phyloP scores from a whole-genome alignment of 2,797 vertebrate species.

The Cephalopachus bancanus region DNA sequence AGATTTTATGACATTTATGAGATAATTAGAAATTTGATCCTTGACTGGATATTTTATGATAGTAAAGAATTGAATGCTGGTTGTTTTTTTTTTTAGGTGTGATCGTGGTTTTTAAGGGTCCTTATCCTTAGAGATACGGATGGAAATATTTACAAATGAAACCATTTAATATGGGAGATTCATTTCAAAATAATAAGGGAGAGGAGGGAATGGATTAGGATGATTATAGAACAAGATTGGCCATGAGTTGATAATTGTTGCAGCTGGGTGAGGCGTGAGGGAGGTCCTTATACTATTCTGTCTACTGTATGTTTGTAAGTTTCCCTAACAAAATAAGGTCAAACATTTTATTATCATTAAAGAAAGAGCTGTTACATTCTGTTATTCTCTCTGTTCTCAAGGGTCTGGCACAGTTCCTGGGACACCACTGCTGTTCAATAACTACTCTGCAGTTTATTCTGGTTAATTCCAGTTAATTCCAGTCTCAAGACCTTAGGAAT shows the following conservation, averaged over 20 bases:
- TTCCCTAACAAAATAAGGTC: slow-evolving; percentile 21
- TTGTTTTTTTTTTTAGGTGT: neutral
- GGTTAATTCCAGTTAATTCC: neutral
- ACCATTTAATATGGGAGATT: neutral
- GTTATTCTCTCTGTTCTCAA: neutral
- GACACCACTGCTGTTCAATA: neutral
- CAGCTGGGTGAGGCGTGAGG: neutral
- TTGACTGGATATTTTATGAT: neutral
- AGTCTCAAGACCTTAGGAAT: neutral
- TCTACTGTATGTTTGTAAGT: neutral
- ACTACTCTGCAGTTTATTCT: neutral
- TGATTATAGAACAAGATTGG: neutral
- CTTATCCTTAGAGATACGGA: slow-evolving; percentile 15
- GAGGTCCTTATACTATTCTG: neutral
- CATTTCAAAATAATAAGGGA: neutral
- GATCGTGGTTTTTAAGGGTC: slow-evolving; percentile 1
- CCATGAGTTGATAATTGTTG: no score
- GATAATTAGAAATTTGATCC: neutral
- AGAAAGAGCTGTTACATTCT: neutral
- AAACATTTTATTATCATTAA: neutral
- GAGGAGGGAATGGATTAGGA: neutral
- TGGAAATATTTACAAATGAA: slow-evolving; percentile 51
- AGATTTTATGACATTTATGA: slow-evolving; percentile 45
- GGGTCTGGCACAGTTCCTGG: neutral
- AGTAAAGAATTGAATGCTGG: slow-evolving; percentile 47